Evolutionary conservation across 2,888 invertebrate genomes (phyloP).

Genomic region (Eupelmus urozonus): DNA sequence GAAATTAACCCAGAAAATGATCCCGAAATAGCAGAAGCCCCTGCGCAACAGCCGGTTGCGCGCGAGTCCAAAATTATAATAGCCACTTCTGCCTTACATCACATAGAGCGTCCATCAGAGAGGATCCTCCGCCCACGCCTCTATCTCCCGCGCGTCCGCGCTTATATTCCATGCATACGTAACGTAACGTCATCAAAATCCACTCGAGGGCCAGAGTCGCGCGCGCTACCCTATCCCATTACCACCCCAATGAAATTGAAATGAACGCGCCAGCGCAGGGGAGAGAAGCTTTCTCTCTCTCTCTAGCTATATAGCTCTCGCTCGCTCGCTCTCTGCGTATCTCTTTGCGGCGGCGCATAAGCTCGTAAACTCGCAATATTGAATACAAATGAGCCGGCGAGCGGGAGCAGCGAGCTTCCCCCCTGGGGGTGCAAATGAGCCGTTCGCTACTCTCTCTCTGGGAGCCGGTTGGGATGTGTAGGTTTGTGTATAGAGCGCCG

Average conservation of each 20-base stretch:
- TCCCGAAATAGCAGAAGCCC: neutral
- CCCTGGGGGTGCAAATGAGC: constrained; percentile 72
- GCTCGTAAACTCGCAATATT: constrained; percentile 77
- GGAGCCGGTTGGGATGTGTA: neutral
- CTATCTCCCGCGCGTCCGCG: neutral
- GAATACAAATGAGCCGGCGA: constrained; percentile 75
- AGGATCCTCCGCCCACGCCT: constrained; percentile 4
- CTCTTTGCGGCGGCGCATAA: constrained; percentile 67
- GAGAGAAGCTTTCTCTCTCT: too few relatives aligned
- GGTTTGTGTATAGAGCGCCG: neutral
- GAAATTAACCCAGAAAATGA: too few relatives aligned
- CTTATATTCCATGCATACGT: constrained; percentile 72
- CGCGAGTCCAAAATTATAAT: constrained; percentile 32
- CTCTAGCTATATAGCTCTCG: neutral
- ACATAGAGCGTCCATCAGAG: neutral
- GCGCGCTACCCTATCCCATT: constrained; percentile 34
- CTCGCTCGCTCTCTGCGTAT: neutral
- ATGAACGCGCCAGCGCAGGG: constrained; percentile 66
- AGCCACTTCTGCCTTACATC: neutral
- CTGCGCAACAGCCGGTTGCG: neutral
- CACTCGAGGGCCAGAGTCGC: constrained; percentile 68
- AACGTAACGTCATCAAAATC: constrained; percentile 74
- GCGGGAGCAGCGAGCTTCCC: constrained; percentile 2
- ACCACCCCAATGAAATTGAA: constrained; percentile 73
- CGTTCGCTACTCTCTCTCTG: constrained; percentile 40